Evolutionary conservation across 2,797 vertebrate genomes (phyloP), one percentile per base, ranked within the genome.

Genomic region (Oreochromis grahami): DNA sequence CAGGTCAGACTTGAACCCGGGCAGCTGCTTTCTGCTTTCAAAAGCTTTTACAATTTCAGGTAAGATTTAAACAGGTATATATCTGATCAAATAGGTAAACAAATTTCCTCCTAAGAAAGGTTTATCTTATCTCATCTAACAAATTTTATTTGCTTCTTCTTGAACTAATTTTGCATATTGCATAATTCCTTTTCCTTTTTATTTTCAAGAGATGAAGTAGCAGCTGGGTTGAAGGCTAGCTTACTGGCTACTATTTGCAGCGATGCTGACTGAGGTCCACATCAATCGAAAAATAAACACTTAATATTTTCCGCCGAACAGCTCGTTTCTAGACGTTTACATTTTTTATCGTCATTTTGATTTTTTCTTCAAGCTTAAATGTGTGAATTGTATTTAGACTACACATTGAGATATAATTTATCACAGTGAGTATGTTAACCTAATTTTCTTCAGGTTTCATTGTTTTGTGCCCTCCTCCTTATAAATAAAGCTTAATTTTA

Each of bases 1-100:
- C 56, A 12, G 56, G 34, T 60, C 7, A 2, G 56, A 2, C 56
- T 36, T 4, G 0, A 63, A n/a, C 32, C 32, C 0, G n/a, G 32
- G 17, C 19, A 11, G 1, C 4, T 12, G 58, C 36, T 63, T n/a
- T 63, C 32, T n/a, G 58, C 58, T 63, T 63, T 2, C 34, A 65
- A 38, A 38, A 65, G 32, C 19, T 21, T 70, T 70, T 26, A n/a
- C 21, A 43, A 3, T 11, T 68, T 41, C 21, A 41, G 12, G 36
- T 43, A 68, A 24, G 13, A 68, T 43, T 68, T 43, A 43, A 24
- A 4, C 63, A 15, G 8, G 5, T 38, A 65, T 34, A 1, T 34
- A 24, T 38, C n/a, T 4, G 1, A 43, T 68, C 13, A 1, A 70
- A 45, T 70, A 36, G 36, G 32, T 36, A 36, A 70, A 11, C 38